Percentiles rank a stretch among this genome's conserved stretches.
phyloP scores from a whole-genome alignment of 2,888 invertebrate species.

The Salpingus planirostris region DNA sequence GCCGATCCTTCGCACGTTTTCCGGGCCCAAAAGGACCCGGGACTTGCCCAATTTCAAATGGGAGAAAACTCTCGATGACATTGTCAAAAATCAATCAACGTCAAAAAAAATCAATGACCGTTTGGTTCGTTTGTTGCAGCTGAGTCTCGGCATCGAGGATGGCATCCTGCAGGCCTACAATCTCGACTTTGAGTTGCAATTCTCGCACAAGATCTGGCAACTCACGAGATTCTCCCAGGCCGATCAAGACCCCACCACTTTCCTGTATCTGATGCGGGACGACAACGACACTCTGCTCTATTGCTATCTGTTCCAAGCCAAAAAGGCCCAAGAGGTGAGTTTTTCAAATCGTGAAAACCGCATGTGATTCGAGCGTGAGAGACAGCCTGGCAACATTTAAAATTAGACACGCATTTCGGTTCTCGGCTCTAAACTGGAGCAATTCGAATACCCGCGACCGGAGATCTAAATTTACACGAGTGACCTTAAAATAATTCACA shows the following conservation, averaged over 20 bases:
- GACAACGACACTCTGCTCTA: constrained; percentile 63
- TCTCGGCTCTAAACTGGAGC: background rate
- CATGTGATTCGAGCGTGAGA: constrained; percentile 2
- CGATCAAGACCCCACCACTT: constrained; percentile 42
- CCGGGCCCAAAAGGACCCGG: constrained; percentile 16
- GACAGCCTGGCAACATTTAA: constrained; percentile 10
- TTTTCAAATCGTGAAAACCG: constrained; percentile 3
- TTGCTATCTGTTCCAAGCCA: constrained; percentile 64
- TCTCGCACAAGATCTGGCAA: constrained; percentile 54
- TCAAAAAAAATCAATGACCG: too few species aligned
- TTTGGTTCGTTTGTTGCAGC: constrained; percentile 52
- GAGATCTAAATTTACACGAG: too few species aligned
- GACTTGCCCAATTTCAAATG: too few species aligned
- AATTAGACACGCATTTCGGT: constrained; percentile 6
- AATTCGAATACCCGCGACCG: too few species aligned
- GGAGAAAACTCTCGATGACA: too few species aligned
- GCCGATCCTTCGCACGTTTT: constrained; percentile 16
- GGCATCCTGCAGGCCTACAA: constrained; percentile 61
- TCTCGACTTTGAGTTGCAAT: constrained; percentile 60
- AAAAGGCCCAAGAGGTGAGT: constrained; percentile 61
- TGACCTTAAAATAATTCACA: too few species aligned
- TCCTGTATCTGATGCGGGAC: constrained; percentile 67
- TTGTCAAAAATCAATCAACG: too few species aligned
- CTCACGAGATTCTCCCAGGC: constrained; percentile 47
- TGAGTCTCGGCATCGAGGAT: constrained; percentile 63